Evolutionary conservation across 2,797 vertebrate species (phyloP).

Genomic region (Eptatretus atami): DNA sequence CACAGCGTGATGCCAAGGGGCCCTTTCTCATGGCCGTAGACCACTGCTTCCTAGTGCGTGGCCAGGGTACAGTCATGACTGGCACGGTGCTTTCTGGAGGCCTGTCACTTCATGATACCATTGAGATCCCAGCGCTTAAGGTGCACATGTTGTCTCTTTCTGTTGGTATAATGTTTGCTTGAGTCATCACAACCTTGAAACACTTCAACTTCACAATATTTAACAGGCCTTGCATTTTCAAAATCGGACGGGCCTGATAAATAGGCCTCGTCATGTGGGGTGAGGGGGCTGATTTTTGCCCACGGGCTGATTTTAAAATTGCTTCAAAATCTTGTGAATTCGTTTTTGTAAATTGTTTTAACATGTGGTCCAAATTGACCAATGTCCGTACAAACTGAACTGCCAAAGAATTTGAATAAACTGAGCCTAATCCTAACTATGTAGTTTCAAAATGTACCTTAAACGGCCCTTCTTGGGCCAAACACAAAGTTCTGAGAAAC

Average conservation of each 20-base stretch:
- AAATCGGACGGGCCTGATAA: too few relatives aligned
- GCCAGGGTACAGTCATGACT: constrained; percentile 92
- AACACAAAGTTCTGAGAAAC: too few relatives aligned
- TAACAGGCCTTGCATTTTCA: constrained; percentile 4
- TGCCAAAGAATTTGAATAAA: too few relatives aligned
- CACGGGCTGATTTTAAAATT: too few relatives aligned
- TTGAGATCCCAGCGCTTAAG: constrained; percentile 87
- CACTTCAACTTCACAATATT: neutral
- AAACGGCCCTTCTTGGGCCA: too few relatives aligned
- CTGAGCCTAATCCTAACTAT: neutral
- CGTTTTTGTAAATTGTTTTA: too few relatives aligned
- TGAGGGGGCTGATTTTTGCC: too few relatives aligned
- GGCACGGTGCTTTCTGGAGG: constrained; percentile 79
- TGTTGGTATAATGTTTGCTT: neutral
- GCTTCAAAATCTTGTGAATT: too few relatives aligned
- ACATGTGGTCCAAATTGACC: too few relatives aligned
- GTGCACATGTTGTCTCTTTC: constrained; percentile 15
- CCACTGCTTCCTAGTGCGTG: constrained; percentile 90
- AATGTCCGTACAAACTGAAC: too few relatives aligned
- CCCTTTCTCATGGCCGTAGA: constrained; percentile 77
- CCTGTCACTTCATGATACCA: constrained; percentile 44
- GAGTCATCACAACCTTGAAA: neutral
- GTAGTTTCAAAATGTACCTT: neutral
- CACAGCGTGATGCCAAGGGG: constrained; percentile 45
- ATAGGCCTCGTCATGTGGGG: too few relatives aligned